Base-by-base conservation (phyloP, 2,113 vertebrate species). In the Etia nguti region DNA sequence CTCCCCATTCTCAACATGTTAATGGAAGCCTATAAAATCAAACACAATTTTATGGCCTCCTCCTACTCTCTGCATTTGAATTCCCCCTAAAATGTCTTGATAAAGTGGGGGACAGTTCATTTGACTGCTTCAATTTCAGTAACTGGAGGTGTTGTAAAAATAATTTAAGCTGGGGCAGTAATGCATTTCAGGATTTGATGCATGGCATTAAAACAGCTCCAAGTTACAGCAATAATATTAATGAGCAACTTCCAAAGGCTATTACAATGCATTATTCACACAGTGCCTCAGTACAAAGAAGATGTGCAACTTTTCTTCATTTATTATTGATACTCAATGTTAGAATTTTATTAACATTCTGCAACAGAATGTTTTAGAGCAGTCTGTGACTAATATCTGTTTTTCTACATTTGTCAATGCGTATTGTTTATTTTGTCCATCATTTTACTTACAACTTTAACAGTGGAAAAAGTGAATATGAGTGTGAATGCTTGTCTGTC, bases 11-110 rank as follows among this genome's bases (percentile, higher is more conserved):
- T 79, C 83, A 8, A 43, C 85, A 80, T 54, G 79, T 95, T 95
- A 93, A 94, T 92, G 38, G 68, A 55, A 87, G 16, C 73, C 92
- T 31, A 90, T 95, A 94, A 94, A 94, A 81, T 83, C 65, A 55
- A 68, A 62, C 4, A 2, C 79, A 79, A 80, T 93, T 94, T 95
- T 93, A 95, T 82, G 62, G 22, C 82, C 91, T 83, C 60, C 52
- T 77, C 85, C 60, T 83, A 29, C 52, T 59, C 7, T 62, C 86
- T 86, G 89, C 68, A 73, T 88, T 92, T 92, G 80, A 90, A 90
- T 87, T 82, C 50, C 82, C 82, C 68, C 82, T 87, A 82, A 86
- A 91, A 90, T 83, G 65, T 80, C 48, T 75, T 29, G 31, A 92
- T 90, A 88, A 88, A 90, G 82, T 81, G 50, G 7, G 90, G 57